phyloP scores from a whole-genome alignment of 1,140 invertebrate genomes.

The Aphelinus certus region DNA sequence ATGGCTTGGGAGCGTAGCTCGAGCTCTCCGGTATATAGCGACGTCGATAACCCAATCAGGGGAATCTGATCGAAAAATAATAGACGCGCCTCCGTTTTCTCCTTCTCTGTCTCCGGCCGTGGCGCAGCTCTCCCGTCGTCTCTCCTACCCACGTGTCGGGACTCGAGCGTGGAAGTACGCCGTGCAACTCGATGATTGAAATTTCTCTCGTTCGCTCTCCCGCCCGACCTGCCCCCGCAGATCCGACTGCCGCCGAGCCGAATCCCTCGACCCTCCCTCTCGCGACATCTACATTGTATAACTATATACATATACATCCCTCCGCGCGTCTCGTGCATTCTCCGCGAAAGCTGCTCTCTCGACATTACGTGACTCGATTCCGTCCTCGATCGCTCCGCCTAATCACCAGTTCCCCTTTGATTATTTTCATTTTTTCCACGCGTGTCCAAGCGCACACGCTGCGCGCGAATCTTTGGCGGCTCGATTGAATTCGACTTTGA shows the following conservation, averaged over 20 bases:
- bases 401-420: too few species aligned
- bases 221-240: not conserved
- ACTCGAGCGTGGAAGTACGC: slow-evolving; percentile 8
- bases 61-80: slow-evolving; percentile 65
- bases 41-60: slow-evolving; percentile 62
- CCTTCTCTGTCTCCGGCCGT: not conserved
- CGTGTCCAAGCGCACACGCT: too few species aligned
- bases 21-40: slow-evolving; percentile 26
- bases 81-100: slow-evolving; percentile 47
- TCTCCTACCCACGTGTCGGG: not conserved
- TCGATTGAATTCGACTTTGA: too few species aligned
- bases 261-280: too few species aligned
- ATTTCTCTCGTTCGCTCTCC: slow-evolving; percentile 48
- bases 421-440: too few species aligned
- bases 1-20: slow-evolving; percentile 24
- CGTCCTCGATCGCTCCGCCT: too few species aligned
- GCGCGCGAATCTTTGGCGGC: too few species aligned
- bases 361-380: not conserved
- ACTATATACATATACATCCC: too few species aligned
- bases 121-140: not conserved
- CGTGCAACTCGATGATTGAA: slow-evolving; percentile 53
- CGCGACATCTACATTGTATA: too few species aligned
- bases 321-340: not conserved
- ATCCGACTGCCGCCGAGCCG: not conserved
- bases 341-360: slow-evolving; percentile 18